Evolutionary conservation across 2,797 vertebrate genomes (phyloP), one percentile per base, ranked within the genome.

Genomic region (Sebastiscus tertius): DNA sequence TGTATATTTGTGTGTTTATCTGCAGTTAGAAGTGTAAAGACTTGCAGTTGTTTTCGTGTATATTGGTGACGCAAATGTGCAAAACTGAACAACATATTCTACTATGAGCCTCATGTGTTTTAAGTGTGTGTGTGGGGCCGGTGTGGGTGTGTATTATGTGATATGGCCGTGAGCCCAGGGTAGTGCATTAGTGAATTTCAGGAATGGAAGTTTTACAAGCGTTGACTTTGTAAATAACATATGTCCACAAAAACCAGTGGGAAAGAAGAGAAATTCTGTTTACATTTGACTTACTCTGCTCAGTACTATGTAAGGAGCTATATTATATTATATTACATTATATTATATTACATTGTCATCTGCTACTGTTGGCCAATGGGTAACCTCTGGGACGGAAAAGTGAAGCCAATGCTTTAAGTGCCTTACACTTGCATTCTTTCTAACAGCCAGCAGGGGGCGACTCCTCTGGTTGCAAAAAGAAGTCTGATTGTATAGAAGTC

Each of bases 151-250:
- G 73, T 61, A 79, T 72, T 80, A 18, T 85, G 70, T 59, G 74
- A 82, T 68, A 68, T 69, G 77, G 82, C 59, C 54, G 26, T 13
- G 13, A 69, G 61, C 81, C 78, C 42, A 39, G n/a, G 13, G 36
- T 64, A 79, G 56, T 55, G 81, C 75, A 79, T 76, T 67, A 81
- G 77, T 39, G 73, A 39, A 62, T 81, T 86, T 77, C 24, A 83
- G 82, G 72, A 80, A 87, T 86, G 49, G 33, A 13, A 5, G 58
- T 77, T 89, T 87, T 82, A 76, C 56, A 56, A 68, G 36, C 63
- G 36, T 73, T 81, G 59, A 46, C 11, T 68, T 14, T 71, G 66
- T 77, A 83, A 87, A 88, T 77, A 72, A 29, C 16, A 61, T 65
- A 49, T 16, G 24, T 69, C 63, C 33, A 73, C 24, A 54, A 42